Base-by-base conservation (phyloP, 2,888 invertebrate genomes). In the Drosophila austrosaltans region DNA sequence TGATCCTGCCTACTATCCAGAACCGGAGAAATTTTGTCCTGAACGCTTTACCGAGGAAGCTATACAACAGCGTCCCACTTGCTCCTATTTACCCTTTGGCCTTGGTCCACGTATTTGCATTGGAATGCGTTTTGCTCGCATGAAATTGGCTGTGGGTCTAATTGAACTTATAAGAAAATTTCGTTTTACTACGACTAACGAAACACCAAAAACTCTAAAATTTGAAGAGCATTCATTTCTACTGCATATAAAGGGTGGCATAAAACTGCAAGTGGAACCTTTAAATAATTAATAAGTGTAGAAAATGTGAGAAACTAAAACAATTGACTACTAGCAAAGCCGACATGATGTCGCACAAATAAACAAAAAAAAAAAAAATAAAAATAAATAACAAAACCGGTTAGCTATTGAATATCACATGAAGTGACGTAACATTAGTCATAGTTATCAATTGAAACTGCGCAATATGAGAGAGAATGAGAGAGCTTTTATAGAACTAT, bases 11-110 rank as follows among this genome's bases (percentile, higher is more conserved):
- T 91, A 94, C 76, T 95, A 94, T 75, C 94, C 94, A 0, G 92
- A 95, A 10, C 95, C 95, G 0, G 92, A 94, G 2, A 93, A 92
- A 60, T 95, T 95, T 58, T 93, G 94, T 42, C 95, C 95, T 0
- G 94, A 95, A 16, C 92, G 95, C 73, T 95, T 95, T 82, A 36
- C 92, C 0, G 91, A 92, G 10, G 93, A 93, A 77, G 93, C 93
- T 54, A 94, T 93, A 67, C 90, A 92, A 0, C 92, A 92, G 32
- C 78, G 89, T 0, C 81, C 85, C 64, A 79, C 85, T 6, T 87
- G 82, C 22, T 71, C 89, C 2, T 92, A 81, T 64, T 61, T 92
- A 40, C 90, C 92, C 10, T 92, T 92, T 69, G 92, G 92, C 0
- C 82, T 89, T 59, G 91, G 91, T 2, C 90, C 90, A 0, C 82